Base-by-base conservation (phyloP, 2,113 vertebrate species). In the Stictonetta naevosa region DNA sequence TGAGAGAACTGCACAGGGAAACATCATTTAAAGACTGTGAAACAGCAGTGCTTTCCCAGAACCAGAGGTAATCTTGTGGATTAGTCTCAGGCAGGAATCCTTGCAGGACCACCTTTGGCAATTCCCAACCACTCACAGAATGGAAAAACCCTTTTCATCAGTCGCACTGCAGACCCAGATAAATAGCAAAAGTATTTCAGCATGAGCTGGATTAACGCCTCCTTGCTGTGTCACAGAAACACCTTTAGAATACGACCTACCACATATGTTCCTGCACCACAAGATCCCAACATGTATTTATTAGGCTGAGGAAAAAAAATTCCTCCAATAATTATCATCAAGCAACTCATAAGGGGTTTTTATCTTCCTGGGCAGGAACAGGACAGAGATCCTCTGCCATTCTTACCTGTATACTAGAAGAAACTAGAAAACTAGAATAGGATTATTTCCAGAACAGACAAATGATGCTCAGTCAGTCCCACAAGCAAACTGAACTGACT, bases 251-350 rank as follows among this genome's bases (percentile, higher is more conserved):
- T 81, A 91, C 55, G 67, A 77, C 19, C 78, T 53, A 66, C 86
- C 93, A 94, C 75, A 76, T 88, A 91, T 79, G 87, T 93, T 93
- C 78, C 86, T 91, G 68, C 62, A 93, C 64, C 63, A 26, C 59
- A 28, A 92, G 95, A 95, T 96, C 95, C 76, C 92, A 68, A 88
- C 85, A 73, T 96, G 93, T 93, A 97, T 96, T 97, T 97, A 96
- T 59, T 74, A 97, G 96, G 67, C 90, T 91, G 64, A 82, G 86
- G 80, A 73, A 87, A 95, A 95, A 79, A 88, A 95, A 92, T 95
- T 95, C 93, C 93, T 95, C 92, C 7, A 25, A 40, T 93, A 96
- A 96, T 95, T 94, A 95, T 96, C 96, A 94, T 86, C 40, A 93
- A 95, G 92, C 86, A 96, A 85, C 93, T 96, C 92, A 91, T 36